phyloP scores from a whole-genome alignment of 2,797 vertebrate genomes.

The Crypturellus tataupa region DNA sequence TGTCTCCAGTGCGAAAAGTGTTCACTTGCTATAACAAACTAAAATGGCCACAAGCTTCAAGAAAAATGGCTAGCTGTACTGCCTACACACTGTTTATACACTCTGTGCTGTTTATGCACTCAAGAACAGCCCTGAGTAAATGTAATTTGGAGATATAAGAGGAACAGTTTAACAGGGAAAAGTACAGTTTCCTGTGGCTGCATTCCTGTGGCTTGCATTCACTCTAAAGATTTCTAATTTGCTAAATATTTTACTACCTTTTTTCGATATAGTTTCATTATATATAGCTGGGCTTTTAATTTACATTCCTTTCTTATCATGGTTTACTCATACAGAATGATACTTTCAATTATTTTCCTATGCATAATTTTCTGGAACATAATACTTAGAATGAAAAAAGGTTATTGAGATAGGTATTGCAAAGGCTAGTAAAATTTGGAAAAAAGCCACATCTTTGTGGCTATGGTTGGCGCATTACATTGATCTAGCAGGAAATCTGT shows the following conservation, averaged over 20 bases:
- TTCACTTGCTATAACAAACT: neutral
- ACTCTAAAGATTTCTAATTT: constrained; percentile 18
- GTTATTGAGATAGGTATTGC: constrained; percentile 38
- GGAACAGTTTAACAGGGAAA: neutral
- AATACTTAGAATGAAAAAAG: constrained; percentile 6
- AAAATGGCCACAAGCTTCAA: neutral
- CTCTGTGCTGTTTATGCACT: neutral
- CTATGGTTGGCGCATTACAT: constrained; percentile 53
- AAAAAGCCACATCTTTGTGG: constrained; percentile 28
- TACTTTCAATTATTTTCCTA: constrained; percentile 38
- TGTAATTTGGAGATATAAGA: neutral
- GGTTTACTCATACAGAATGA: neutral
- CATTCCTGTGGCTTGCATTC: neutral
- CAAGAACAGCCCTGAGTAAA: neutral
- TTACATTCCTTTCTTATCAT: neutral
- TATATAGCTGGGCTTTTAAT: neutral
- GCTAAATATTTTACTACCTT: neutral
- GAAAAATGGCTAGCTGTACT: neutral
- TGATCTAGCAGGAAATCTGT: constrained; percentile 71
- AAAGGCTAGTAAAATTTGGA: constrained; percentile 46
- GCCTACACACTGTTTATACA: neutral
- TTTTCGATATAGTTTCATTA: constrained; percentile 7
- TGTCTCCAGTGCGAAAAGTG: neutral
- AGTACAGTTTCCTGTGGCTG: neutral
- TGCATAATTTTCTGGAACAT: constrained; percentile 7